Conservation (phyloP, 2,888 invertebrate genomes). For the Drosophila anomalata region DNA sequence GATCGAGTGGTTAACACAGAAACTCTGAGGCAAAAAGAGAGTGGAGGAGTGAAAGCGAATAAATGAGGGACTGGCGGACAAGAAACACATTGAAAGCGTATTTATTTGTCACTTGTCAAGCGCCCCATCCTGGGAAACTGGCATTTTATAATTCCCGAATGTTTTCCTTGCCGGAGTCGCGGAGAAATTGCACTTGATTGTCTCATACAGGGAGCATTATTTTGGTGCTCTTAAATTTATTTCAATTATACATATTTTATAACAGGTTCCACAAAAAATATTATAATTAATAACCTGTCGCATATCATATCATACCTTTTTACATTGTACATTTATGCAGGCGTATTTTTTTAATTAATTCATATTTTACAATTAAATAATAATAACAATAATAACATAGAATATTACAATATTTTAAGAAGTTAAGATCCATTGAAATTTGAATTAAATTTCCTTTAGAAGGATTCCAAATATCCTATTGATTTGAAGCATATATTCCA, state of each 20-base stretch:
- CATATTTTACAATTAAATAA: too few relatives aligned
- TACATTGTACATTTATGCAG: too few relatives aligned
- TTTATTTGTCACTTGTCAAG: slow-evolving; percentile 79
- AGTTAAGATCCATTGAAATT: too few relatives aligned
- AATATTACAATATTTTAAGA: too few relatives aligned
- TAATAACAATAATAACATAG: too few relatives aligned
- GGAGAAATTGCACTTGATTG: slow-evolving; percentile 75
- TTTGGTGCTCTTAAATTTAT: background rate
- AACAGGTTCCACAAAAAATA: too few relatives aligned
- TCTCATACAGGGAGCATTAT: slow-evolving; percentile 25
- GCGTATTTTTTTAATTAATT: too few relatives aligned
- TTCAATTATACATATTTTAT: background rate
- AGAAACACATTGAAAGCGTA: slow-evolving; percentile 66
- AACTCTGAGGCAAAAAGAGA: background rate
- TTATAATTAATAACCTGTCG: too few relatives aligned
- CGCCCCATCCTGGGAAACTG: slow-evolving; percentile 50
- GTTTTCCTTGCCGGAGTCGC: slow-evolving; percentile 34
- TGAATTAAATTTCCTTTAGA: too few relatives aligned
- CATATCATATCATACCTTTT: too few relatives aligned
- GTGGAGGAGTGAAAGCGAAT: slow-evolving; percentile 24
- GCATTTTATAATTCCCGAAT: slow-evolving; percentile 74
- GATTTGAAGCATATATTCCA: too few relatives aligned
- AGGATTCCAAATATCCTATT: too few relatives aligned
- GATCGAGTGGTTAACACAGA: slow-evolving; percentile 56
- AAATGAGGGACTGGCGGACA: slow-evolving; percentile 42